Conservation (phyloP, 2,888 invertebrate species). For the Scaptomyza parva region DNA sequence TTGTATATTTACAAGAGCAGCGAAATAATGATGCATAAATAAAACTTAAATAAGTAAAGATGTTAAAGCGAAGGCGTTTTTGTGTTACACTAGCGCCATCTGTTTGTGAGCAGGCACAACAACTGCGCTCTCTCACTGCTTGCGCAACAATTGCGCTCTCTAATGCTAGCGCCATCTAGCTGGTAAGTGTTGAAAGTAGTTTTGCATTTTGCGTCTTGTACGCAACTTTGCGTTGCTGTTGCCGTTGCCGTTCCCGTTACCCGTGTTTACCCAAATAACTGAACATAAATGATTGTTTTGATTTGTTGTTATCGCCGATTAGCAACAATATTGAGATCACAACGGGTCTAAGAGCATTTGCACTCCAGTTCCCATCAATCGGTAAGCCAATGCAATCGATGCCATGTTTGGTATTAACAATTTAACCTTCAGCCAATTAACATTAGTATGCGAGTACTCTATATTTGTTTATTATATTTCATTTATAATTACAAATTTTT, state of each 20-base stretch:
- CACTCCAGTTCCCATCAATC: slow-evolving; percentile 33
- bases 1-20: slow-evolving; percentile 66
- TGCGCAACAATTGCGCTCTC: too few relatives aligned
- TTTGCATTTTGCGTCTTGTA: slow-evolving; percentile 4
- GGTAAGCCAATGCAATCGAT: neutral
- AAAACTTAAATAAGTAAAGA: slow-evolving; percentile 65
- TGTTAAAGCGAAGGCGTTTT: slow-evolving; percentile 21
- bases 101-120: neutral
- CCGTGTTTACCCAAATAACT: slow-evolving; percentile 23
- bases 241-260: slow-evolving; percentile 4
- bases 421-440: slow-evolving; percentile 56
- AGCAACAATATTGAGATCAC: slow-evolving; percentile 43
- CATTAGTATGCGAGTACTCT: slow-evolving; percentile 47
- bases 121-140: too few relatives aligned
- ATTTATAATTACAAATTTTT: slow-evolving; percentile 35
- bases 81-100: slow-evolving; percentile 36
- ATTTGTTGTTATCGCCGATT: slow-evolving; percentile 41
- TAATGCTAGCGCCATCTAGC: slow-evolving; percentile 7
- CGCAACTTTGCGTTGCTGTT: slow-evolving; percentile 22
- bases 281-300: slow-evolving; percentile 19
- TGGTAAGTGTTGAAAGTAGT: neutral
- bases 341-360: slow-evolving; percentile 42
- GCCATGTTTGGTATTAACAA: slow-evolving; percentile 48
- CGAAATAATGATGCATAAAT: slow-evolving; percentile 55
- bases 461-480: slow-evolving; percentile 41